Conservation (phyloP, 2,888 invertebrate genomes). For the Keiferia lycopersicella region DNA sequence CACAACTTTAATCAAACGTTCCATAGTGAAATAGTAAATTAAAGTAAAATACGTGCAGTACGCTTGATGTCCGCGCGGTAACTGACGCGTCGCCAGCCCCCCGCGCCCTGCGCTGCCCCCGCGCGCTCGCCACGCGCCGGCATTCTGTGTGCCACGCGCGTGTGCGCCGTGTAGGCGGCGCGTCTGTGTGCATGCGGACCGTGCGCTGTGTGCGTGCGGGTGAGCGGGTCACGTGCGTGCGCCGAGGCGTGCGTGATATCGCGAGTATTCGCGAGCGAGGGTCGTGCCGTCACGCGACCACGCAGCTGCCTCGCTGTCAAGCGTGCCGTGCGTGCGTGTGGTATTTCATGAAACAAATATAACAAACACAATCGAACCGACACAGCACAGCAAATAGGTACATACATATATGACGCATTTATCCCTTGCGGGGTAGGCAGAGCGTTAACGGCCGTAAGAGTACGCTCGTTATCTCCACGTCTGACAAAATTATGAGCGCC, state of each 20-base stretch:
- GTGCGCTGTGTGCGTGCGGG: neutral
- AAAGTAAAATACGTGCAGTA: neutral
- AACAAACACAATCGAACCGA: too few relatives aligned
- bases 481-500: too few relatives aligned
- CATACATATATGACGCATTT: too few relatives aligned
- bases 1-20: neutral
- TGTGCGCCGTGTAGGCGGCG: neutral
- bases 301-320: neutral
- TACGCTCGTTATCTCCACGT: too few relatives aligned
- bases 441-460: too few relatives aligned
- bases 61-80: neutral
- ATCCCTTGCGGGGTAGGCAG: too few relatives aligned
- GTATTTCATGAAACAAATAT: too few relatives aligned
- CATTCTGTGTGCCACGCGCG: neutral
- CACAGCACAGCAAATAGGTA: too few relatives aligned
- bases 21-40: neutral
- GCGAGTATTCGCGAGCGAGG: too few relatives aligned
- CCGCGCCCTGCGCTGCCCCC: neutral
- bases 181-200: neutral
- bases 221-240: neutral
- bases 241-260: neutral
- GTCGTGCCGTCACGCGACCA: constrained; percentile 2
- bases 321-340: neutral
- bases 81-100: neutral
- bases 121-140: neutral